Percentiles rank a stretch among this genome's conserved stretches.
Conservation (phyloP, 2,113 vertebrate species). For the Grus americana region DNA sequence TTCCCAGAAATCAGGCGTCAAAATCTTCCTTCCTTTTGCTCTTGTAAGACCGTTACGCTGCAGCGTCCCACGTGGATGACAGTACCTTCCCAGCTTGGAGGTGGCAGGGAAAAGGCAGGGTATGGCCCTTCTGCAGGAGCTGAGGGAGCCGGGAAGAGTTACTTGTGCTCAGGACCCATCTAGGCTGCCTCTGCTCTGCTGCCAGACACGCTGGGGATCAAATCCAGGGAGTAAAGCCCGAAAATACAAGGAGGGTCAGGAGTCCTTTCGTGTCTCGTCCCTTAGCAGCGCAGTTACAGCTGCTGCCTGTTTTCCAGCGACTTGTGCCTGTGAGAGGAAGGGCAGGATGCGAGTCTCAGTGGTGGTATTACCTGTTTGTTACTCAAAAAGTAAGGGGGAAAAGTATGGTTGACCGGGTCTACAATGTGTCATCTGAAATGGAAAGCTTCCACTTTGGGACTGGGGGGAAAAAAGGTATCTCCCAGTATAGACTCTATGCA, state of each 20-base stretch:
- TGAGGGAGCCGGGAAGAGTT: neutral
- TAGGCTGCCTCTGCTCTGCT: neutral
- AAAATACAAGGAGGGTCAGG: neutral
- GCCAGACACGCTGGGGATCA: neutral
- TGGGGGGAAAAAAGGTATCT: neutral
- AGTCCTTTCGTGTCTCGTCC: neutral
- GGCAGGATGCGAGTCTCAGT: neutral
- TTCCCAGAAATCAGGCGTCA: neutral
- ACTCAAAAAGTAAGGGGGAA: neutral
- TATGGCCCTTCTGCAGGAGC: neutral
- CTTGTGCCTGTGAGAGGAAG: neutral
- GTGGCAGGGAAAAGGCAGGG: neutral
- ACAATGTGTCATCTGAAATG: neutral
- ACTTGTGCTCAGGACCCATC: neutral
- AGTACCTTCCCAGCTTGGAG: neutral
- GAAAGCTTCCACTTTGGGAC: neutral
- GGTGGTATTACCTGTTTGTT: neutral
- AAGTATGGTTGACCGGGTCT: neutral
- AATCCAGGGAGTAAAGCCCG: neutral
- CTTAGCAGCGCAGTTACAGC: neutral
- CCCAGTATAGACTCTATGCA: neutral
- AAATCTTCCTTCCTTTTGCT: neutral
- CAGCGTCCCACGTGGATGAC: neutral
- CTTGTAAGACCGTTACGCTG: rapidly evolving
- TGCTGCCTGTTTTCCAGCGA: neutral